These are phyloP conservation scores for Pogona vitticeps DNA, from an alignment of 2,113 vertebrate species.

Conservation along the genomic window DNA sequence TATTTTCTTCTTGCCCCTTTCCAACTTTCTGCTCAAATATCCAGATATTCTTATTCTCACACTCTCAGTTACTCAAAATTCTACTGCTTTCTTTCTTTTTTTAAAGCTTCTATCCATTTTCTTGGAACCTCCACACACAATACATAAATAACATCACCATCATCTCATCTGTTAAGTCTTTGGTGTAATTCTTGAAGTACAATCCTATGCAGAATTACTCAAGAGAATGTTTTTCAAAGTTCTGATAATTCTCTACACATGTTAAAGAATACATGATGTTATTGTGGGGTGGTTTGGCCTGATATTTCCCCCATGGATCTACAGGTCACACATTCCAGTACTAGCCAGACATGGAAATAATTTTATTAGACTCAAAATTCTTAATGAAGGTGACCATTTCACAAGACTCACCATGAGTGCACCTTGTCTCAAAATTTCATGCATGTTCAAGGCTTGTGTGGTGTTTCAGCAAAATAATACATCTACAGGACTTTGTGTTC, in stretches of 20 bases:
- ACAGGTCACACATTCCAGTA: background rate
- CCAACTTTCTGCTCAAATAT: background rate
- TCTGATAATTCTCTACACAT: too few relatives aligned
- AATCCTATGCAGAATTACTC: too few relatives aligned
- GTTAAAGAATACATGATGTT: too few relatives aligned
- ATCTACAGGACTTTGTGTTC: background rate
- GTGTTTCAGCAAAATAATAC: background rate
- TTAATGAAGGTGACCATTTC: background rate
- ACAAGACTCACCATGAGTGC: background rate
- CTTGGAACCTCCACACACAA: background rate
- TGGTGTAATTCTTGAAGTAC: too few relatives aligned
- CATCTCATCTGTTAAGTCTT: too few relatives aligned
- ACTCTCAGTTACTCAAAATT: background rate
- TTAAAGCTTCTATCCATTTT: background rate
- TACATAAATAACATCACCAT: background rate
- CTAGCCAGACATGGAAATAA: background rate
- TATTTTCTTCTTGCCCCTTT: background rate
- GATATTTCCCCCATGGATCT: background rate
- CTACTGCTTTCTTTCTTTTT: background rate
- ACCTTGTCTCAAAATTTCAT: background rate
- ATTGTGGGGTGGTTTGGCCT: background rate
- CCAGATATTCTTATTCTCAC: background rate
- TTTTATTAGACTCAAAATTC: background rate
- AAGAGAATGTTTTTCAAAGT: too few relatives aligned
- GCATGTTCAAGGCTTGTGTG: background rate